phyloP scores from a whole-genome alignment of 2,888 invertebrate genomes.

The Hanleya hanleyi region DNA sequence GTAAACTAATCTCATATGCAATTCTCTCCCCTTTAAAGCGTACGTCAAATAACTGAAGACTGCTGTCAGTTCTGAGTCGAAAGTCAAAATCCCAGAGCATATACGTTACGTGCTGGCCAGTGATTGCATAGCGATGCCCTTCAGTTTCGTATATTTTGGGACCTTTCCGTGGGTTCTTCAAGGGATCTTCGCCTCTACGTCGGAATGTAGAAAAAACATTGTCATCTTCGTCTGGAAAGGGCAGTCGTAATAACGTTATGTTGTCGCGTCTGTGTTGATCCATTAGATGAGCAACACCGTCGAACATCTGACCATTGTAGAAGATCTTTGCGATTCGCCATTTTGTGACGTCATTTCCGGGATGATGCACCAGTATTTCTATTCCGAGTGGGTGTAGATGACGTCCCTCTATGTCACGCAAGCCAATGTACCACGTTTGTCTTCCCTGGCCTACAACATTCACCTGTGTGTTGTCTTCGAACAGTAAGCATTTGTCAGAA shows the following conservation, averaged over 20 bases:
- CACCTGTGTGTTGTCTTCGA: too few species aligned
- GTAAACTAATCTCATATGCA: slow-evolving; percentile 64
- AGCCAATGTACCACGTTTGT: slow-evolving; percentile 58
- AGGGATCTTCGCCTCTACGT: slow-evolving; percentile 44
- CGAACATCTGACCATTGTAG: slow-evolving; percentile 59
- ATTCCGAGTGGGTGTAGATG: slow-evolving; percentile 61
- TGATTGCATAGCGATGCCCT: slow-evolving; percentile 57
- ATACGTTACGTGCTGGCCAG: slow-evolving; percentile 59
- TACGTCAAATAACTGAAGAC: slow-evolving; percentile 58
- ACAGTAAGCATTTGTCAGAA: too few species aligned
- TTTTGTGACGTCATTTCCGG: slow-evolving; percentile 41
- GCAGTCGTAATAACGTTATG: slow-evolving; percentile 13
- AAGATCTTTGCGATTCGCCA: slow-evolving; percentile 56
- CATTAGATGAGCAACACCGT: slow-evolving; percentile 47
- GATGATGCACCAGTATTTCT: slow-evolving; percentile 57
- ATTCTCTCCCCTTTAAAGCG: slow-evolving; percentile 61
- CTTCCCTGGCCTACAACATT: too few species aligned
- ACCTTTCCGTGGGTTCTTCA: slow-evolving; percentile 48
- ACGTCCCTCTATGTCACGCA: slow-evolving; percentile 58
- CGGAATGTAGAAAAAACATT: slow-evolving; percentile 49
- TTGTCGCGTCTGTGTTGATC: slow-evolving; percentile 36
- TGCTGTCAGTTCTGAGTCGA: slow-evolving; percentile 53
- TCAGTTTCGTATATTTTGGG: slow-evolving; percentile 59
- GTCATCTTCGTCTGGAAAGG: slow-evolving; percentile 26
- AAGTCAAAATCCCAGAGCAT: slow-evolving; percentile 67